Conservation (phyloP, 2,113 vertebrate genomes). For the Psittacara wagleri region DNA sequence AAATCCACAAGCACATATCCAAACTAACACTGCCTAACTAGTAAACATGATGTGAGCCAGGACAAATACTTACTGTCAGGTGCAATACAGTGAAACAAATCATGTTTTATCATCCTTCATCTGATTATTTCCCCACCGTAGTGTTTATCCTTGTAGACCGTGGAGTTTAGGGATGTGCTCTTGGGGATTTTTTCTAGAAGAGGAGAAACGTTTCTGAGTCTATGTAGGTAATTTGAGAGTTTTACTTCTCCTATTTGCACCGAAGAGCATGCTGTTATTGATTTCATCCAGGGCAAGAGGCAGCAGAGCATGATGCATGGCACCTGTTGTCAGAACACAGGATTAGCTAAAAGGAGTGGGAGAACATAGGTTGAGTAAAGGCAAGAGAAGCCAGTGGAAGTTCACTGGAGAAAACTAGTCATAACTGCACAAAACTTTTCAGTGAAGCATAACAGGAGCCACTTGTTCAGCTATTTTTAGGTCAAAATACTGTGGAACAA, state of each 20-base stretch:
- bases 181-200: neutral
- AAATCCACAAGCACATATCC: neutral
- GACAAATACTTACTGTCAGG: neutral
- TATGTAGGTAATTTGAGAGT: neutral
- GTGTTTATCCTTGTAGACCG: neutral
- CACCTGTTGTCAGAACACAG: neutral
- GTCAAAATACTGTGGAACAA: neutral
- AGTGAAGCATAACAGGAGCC: neutral
- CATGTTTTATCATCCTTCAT: neutral
- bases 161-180: neutral
- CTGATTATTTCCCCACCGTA: neutral
- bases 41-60: slow-evolving; percentile 5
- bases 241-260: neutral
- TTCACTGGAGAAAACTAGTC: neutral
- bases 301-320: neutral
- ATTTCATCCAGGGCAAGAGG: neutral
- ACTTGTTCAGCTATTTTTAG: neutral
- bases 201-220: neutral
- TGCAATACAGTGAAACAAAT: slow-evolving; percentile 27
- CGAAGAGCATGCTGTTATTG: neutral
- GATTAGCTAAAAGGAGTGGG: neutral
- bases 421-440: neutral
- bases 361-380: neutral
- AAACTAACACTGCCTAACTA: neutral
- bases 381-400: neutral